Evolutionary conservation across 2,888 invertebrate species (phyloP), one percentile per base, ranked within the genome.

Genomic region (Drosophila birchii): DNA sequence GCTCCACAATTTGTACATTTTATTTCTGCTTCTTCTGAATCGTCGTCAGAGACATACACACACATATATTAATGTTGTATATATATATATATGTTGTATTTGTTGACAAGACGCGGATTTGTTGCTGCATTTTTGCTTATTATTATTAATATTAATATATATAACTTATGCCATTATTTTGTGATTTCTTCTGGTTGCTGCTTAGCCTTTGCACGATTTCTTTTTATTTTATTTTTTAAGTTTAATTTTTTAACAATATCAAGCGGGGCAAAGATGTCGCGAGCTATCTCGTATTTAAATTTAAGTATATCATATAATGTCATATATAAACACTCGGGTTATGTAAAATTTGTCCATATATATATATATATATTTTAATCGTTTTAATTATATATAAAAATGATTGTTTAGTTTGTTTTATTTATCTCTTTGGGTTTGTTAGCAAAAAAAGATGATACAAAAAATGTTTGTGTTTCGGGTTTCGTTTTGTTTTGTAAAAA

Each of bases 41-140:
- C 58, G 84, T 81, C 88, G 49, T 34, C 51, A 34, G 49, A 86
- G 67, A 85, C 75, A 86, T 34, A 44, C 43, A 43, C 6, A 43
- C 20, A 43, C 1, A 44, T 12, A 20, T 8, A 51, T 51, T 72
- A 55, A 54, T 63, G 70, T 23, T 54, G 63, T 75, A 61, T 67
- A 26, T 45, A 26, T 26, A 44, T 43, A 14, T 44, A 49, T 70
- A 64, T 67, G 60, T 63, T 54, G 61, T 76, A 62, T 76, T 81
- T 36, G 51, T 85, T 86, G 86, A 86, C 86, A 86, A 89, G 89
- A 86, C 86, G 86, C 78, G 78, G 89, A 85, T 87, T 89, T 87
- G 49, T 76, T 79, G 63, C 70, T 69, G 49, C 68, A 61, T 78
- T 63, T 56, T 78, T 67, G 66, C 67, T 78, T 69, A 73, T 71